These are phyloP conservation scores for Ceratotherium simum DNA, from an alignment of 2,113 vertebrate species.

Conservation along the genomic window DNA sequence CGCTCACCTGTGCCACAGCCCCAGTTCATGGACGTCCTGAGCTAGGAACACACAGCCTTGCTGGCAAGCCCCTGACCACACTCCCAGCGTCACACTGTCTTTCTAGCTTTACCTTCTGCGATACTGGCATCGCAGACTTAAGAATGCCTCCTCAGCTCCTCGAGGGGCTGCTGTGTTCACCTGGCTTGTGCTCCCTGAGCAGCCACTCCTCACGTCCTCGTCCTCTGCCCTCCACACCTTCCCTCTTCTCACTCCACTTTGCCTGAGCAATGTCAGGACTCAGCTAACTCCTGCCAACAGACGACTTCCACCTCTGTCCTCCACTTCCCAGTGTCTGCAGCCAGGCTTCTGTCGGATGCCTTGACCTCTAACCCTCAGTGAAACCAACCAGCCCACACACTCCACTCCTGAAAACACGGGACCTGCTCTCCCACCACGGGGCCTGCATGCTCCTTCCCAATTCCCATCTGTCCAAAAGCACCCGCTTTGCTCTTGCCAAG, in stretches of 20 bases:
- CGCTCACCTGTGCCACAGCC: not conserved
- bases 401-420: not conserved
- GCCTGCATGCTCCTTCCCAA: accelerated
- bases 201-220: accelerated
- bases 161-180: not conserved
- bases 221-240: not conserved
- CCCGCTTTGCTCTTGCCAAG: not conserved
- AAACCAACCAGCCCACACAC: not conserved
- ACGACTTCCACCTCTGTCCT: not conserved
- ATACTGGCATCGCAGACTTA: accelerated
- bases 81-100: not conserved
- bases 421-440: accelerated
- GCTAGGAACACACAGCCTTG: not conserved
- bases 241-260: not conserved
- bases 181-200: not conserved
- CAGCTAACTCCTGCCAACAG: not conserved
- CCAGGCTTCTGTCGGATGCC: not conserved
- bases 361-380: not conserved
- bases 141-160: not conserved
- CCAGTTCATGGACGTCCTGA: not conserved
- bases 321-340: accelerated
- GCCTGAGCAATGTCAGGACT: not conserved
- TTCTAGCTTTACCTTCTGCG: not conserved
- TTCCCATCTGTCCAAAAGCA: not conserved
- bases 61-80: no score